Conservation (phyloP, 1,140 invertebrate genomes). For the Colletes latitarsis region DNA sequence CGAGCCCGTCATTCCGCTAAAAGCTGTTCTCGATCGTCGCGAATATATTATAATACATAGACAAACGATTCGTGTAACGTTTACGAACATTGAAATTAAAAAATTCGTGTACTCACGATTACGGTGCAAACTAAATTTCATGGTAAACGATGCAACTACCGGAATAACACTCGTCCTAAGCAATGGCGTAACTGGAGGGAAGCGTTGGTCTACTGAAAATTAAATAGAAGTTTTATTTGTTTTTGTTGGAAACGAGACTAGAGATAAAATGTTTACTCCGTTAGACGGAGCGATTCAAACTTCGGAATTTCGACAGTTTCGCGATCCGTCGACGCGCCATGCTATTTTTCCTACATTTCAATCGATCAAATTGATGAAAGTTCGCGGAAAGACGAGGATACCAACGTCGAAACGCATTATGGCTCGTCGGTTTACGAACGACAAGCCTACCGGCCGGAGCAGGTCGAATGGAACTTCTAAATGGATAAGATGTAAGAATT, state of each 20-base stretch:
- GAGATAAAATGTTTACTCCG: no score
- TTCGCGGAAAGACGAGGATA: constrained; percentile 40
- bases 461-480: constrained; percentile 75
- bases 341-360: no score
- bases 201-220: no score
- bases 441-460: constrained; percentile 58
- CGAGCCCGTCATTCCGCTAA: constrained; percentile 70
- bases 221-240: no score
- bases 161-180: no score
- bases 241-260: no score
- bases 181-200: no score
- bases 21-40: constrained; percentile 41
- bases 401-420: constrained; percentile 54
- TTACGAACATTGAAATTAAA: neutral
- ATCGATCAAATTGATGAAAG: constrained; percentile 28
- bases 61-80: no score
- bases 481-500: constrained; percentile 76
- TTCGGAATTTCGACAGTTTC: no score
- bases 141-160: no score
- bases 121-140: neutral
- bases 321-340: no score
- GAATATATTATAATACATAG: neutral
- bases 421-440: constrained; percentile 73
- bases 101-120: neutral
- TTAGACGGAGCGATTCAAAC: no score